Percentiles rank a stretch among this genome's conserved stretches.
phyloP scores from a whole-genome alignment of 2,888 invertebrate genomes.

The Mesorhabditis sp. region DNA sequence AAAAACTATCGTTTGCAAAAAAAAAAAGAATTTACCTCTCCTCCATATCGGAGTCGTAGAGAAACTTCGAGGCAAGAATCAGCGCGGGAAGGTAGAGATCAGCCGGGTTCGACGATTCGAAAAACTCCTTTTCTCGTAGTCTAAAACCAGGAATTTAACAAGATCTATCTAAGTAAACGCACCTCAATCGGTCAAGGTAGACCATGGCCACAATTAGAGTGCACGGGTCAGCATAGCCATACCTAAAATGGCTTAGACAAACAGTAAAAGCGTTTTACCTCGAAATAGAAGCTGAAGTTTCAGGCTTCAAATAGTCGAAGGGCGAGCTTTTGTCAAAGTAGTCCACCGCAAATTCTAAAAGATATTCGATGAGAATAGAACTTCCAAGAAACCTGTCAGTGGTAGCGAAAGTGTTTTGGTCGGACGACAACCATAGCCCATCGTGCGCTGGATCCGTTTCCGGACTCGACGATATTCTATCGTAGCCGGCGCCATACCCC shows the following conservation, averaged over 20 bases:
- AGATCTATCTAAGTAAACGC: slow-evolving; percentile 1
- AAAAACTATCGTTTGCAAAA: neutral
- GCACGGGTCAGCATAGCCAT: slow-evolving; percentile 82
- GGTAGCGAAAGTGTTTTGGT: slow-evolving; percentile 44
- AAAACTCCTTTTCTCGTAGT: slow-evolving; percentile 73
- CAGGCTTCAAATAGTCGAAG: slow-evolving; percentile 50
- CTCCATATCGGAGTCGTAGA: slow-evolving; percentile 86
- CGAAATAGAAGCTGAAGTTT: slow-evolving; percentile 48
- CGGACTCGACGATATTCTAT: slow-evolving; percentile 43
- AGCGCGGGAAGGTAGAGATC: slow-evolving; percentile 90
- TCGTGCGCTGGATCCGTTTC: slow-evolving; percentile 75
- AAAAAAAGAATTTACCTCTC: slow-evolving; percentile 61
- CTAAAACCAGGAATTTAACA: neutral
- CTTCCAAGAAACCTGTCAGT: slow-evolving; percentile 31
- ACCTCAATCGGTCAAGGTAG: slow-evolving; percentile 82
- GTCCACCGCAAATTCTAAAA: slow-evolving; percentile 52
- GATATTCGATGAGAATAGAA: neutral
- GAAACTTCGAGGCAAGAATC: slow-evolving; percentile 93
- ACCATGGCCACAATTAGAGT: slow-evolving; percentile 86
- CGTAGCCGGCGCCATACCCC: slow-evolving; percentile 42
- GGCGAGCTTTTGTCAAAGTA: slow-evolving; percentile 50
- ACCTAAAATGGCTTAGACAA: slow-evolving; percentile 58
- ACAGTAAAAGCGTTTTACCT: slow-evolving; percentile 13
- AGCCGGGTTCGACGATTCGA: slow-evolving; percentile 76
- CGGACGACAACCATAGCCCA: slow-evolving; percentile 74